Conservation (phyloP, 2,888 invertebrate genomes). For the Prosapia bicincta region DNA sequence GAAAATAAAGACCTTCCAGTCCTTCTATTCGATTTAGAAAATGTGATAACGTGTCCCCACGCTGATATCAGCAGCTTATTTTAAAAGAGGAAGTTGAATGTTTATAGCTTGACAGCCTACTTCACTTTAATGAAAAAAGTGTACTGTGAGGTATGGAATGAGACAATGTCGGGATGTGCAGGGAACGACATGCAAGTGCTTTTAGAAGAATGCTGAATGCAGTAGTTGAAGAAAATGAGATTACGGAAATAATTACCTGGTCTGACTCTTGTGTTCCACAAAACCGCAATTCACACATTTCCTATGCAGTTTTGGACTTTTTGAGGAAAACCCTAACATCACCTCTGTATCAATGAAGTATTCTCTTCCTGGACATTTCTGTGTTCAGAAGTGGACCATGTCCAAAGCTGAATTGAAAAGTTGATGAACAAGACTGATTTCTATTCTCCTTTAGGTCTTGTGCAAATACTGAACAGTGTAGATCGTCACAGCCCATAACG, state of each 20-base stretch:
- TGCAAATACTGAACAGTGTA: background rate
- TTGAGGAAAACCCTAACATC: too few species aligned
- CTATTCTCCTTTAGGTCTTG: slow-evolving; percentile 1
- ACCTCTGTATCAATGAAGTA: too few species aligned
- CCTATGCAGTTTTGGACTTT: slow-evolving; percentile 7
- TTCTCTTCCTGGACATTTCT: too few species aligned
- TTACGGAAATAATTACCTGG: too few species aligned
- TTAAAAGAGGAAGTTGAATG: too few species aligned
- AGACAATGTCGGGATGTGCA: too few species aligned
- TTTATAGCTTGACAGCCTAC: slow-evolving; percentile 10
- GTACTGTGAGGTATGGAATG: slow-evolving; percentile 7
- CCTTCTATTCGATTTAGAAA: too few species aligned
- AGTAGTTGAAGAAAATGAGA: slow-evolving; percentile 9
- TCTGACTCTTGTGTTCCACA: too few species aligned
- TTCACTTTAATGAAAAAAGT: slow-evolving; percentile 13
- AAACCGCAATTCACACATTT: slow-evolving; percentile 9
- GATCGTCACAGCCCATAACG: slow-evolving; percentile 1
- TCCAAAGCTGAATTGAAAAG: slow-evolving; percentile 8
- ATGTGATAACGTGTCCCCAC: too few species aligned
- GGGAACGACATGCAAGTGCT: too few species aligned
- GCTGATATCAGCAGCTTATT: too few species aligned
- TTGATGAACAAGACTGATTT: slow-evolving; percentile 5
- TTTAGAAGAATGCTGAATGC: background rate
- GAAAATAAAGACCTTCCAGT: too few species aligned
- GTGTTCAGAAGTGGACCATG: slow-evolving; percentile 4